phyloP scores from a whole-genome alignment of 2,888 invertebrate genomes.

The Agrochola litura region DNA sequence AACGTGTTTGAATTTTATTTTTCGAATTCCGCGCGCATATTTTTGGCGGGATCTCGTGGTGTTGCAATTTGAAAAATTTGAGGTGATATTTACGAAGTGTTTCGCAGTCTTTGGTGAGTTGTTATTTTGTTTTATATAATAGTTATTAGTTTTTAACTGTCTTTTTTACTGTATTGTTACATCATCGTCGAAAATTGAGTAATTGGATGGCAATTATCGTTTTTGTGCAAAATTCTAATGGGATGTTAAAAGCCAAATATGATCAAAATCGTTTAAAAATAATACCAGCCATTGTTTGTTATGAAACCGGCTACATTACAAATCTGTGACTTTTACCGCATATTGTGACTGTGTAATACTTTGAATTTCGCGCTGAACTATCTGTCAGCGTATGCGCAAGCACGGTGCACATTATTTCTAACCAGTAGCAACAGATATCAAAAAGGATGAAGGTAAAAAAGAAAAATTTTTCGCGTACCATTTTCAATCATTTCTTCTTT shows the following conservation, averaged over 20 bases:
- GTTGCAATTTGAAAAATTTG: slow-evolving; percentile 71
- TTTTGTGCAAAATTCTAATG: slow-evolving; percentile 29
- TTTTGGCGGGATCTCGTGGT: slow-evolving; percentile 77
- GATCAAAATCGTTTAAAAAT: background rate
- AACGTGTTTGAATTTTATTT: slow-evolving; percentile 69
- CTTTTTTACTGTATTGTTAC: slow-evolving; percentile 20
- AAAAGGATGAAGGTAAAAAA: background rate
- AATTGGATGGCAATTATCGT: slow-evolving; percentile 35
- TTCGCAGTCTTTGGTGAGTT: slow-evolving; percentile 73
- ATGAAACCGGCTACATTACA: background rate
- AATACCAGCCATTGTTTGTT: background rate
- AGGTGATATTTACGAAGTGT: slow-evolving; percentile 68
- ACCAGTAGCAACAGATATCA: background rate
- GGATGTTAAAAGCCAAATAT: slow-evolving; percentile 7
- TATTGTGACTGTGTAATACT: background rate
- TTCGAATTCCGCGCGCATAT: slow-evolving; percentile 75
- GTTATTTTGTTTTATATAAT: slow-evolving; percentile 33
- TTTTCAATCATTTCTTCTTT: too few species aligned
- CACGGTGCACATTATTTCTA: background rate
- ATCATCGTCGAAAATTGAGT: slow-evolving; percentile 19
- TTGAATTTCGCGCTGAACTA: background rate
- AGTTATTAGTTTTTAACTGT: background rate
- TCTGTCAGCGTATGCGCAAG: slow-evolving; percentile 4
- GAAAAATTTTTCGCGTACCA: background rate
- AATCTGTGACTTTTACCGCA: slow-evolving; percentile 2